Base-by-base conservation (phyloP, 2,888 invertebrate genomes). In the Sinohyriopsis cumingii region DNA sequence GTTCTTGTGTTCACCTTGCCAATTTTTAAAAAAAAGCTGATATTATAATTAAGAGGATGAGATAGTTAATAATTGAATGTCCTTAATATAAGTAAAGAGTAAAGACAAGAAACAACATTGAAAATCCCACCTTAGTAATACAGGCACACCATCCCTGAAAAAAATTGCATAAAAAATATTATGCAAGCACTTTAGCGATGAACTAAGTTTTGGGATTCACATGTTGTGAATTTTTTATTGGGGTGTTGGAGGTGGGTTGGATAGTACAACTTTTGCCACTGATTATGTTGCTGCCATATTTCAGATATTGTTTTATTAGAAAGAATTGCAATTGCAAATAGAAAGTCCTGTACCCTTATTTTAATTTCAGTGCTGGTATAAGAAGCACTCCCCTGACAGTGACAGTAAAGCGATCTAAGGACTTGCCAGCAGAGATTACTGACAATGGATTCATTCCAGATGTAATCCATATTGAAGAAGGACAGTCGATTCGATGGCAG, bases 391-490 rank as follows among this genome's bases (percentile, higher is more conserved):
- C 89, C 18, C 84, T 89, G 15, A 84, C 83, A 61, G 82, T 90
- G 25, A 84, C 79, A 20, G 90, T 90, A 1, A 82, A 82, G 33
- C 78, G 84, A 9, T 79, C 87, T 33, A 75, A 80, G 59, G 87
- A 87, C 63, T 72, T 89, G 15, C 73, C 80, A 63, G 84, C 85
- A 0, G 84, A 83, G 28, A 77, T 90, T 7, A 84, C 85, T 7
- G 89, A 90, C 67, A 79, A 84, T 18, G 90, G 89, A 3, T 90
- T 90, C 78, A 69, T 75, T n/a, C 89, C 89, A 20, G 78, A 83
- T n/a, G 77, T 86, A n/a, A 84, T 90, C 61, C 80, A 85, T 64
- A 78, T 90, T 53, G 89, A 89, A 69, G 88, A 89, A 77, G 89
- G 89, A 15, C 87, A 86, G 71, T 71, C 85, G 15, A 79, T 90